Base-by-base conservation (phyloP, 2,888 invertebrate species). In the Dryadula phaetusa region DNA sequence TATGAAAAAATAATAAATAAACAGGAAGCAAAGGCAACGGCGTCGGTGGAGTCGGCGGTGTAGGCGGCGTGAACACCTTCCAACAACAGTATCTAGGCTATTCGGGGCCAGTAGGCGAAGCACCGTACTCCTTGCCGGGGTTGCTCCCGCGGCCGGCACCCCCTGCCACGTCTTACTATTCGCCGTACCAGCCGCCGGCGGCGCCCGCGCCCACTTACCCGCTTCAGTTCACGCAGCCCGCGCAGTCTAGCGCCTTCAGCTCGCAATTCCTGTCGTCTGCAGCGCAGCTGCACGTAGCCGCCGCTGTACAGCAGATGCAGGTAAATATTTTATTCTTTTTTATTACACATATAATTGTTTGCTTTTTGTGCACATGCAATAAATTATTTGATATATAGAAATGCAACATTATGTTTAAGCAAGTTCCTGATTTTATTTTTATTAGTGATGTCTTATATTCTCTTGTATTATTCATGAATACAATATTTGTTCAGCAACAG, bases 141-240 rank as follows among this genome's bases (percentile, higher is more conserved):
- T 83, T 93, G 70, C 79, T 93, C 78, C 90, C 90, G 67, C 85
- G 92, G 6, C 88, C 90, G 44, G 93, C 92, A 70, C 92, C 93
- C 20, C 90, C 93, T 61, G 89, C 91, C 67, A 86, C 80, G 74
- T 90, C 91, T 2, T 92, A 92, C 85, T 93, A 93, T 83, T 88
- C 93, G 73, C 90, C 90, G 64, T 92, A 92, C 81, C 92, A 91
- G 81, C 89, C 87, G 73, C 85, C 88, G 18, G 73, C 85, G 22
- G 94, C 95, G 63, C 94, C 94, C 22, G 94, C 95, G 67, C 94
- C 94, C 69, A 94, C 94, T 7, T 94, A 94, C 76, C 94, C 94
- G 70, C 88, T 93, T 74, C 95, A 95, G 82, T 95, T 93, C 84
- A 94, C 95, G 66, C 94, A 94, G 77, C 94, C 93, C 0, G 93